A percentile compares a stretch with the other conserved stretches of the same genome.
Evolutionary conservation across 2,797 vertebrate species (phyloP).

Genomic region (Notoglanidium macrostoma): DNA sequence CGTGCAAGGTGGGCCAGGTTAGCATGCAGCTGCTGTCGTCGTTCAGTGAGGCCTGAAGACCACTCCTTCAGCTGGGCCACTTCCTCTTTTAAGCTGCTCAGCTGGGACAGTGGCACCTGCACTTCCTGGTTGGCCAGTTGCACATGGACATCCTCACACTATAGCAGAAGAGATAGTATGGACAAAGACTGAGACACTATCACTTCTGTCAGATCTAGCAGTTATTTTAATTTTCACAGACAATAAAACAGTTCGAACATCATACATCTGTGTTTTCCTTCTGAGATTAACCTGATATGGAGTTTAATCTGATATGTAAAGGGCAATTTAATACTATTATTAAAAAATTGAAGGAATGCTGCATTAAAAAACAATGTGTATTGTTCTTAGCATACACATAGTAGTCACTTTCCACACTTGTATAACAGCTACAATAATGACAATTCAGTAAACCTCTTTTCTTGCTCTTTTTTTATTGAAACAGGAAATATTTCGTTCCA

Average conservation of each 20-base stretch:
- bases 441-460: background rate
- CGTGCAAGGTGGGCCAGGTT: constrained; percentile 75
- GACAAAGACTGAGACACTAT: constrained; percentile 13
- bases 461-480: background rate
- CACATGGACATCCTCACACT: constrained; percentile 81
- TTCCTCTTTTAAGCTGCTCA: constrained; percentile 78
- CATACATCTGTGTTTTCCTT: background rate
- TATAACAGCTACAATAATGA: background rate
- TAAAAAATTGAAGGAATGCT: background rate
- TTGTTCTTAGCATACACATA: background rate
- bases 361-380: background rate
- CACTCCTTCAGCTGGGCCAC: constrained; percentile 76
- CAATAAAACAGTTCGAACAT: background rate
- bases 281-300: background rate
- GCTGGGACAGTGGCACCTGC: constrained; percentile 67
- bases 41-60: constrained; percentile 72
- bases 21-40: constrained; percentile 72
- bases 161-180: constrained; percentile 60
- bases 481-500: background rate
- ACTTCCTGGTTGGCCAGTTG: constrained; percentile 73
- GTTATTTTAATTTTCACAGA: background rate
- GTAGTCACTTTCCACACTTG: background rate
- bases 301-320: background rate
- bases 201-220: constrained; percentile 15
- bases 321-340: background rate